Conservation (phyloP, 2,797 vertebrate genomes). For the Pempheris klunzingeri region DNA sequence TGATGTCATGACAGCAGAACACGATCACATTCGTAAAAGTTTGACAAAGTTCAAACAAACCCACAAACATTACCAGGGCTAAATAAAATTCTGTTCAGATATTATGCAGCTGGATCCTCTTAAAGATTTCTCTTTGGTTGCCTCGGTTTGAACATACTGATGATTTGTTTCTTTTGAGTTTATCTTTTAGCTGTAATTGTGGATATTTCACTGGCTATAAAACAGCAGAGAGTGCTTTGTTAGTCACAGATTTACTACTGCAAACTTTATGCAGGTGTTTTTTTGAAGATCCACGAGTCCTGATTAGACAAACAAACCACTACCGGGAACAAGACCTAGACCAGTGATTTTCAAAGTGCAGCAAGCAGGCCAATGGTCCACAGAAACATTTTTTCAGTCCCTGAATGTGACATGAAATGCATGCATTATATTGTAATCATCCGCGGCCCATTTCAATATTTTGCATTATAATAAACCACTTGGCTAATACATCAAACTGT, state of each 20-base stretch:
- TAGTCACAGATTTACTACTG: background rate
- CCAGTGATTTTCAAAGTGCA: too few species aligned
- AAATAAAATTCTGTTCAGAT: background rate
- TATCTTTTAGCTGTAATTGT: background rate
- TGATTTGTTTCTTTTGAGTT: background rate
- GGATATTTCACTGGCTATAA: background rate
- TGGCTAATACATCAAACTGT: too few species aligned
- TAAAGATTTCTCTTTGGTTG: background rate
- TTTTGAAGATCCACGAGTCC: background rate
- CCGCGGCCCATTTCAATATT: too few species aligned
- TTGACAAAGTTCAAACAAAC: background rate
- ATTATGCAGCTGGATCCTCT: background rate
- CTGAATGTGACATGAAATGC: too few species aligned
- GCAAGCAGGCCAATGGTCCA: background rate
- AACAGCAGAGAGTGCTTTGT: background rate
- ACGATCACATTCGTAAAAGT: background rate
- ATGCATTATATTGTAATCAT: too few species aligned
- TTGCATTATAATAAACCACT: too few species aligned
- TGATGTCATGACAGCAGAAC: background rate
- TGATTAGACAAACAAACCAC: background rate
- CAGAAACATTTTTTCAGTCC: too few species aligned
- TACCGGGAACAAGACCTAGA: background rate
- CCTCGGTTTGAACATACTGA: background rate
- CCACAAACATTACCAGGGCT: too few species aligned
- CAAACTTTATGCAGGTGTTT: background rate